Conservation (phyloP, 2,113 vertebrate genomes). For the Oceanites oceanicus region DNA sequence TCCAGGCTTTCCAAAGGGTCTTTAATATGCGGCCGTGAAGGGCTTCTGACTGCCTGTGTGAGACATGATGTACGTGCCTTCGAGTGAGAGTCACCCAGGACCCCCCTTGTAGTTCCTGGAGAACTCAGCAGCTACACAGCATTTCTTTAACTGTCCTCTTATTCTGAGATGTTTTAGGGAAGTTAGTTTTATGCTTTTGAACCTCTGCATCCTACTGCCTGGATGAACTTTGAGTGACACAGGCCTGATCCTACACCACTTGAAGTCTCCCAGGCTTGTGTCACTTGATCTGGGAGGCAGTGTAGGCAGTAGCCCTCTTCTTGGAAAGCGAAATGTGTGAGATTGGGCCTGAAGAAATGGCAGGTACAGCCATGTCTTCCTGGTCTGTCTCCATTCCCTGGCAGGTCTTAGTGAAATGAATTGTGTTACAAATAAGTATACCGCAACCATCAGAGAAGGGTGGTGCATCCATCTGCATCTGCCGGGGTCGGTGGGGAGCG, state of each 20-base stretch:
- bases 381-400: background rate
- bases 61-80: fast-evolving
- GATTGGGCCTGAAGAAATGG: fast-evolving
- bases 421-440: background rate
- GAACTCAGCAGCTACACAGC: background rate
- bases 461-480: fast-evolving
- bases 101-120: background rate
- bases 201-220: background rate
- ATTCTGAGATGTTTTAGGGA: background rate
- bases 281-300: background rate
- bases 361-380: too few relatives aligned
- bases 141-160: background rate
- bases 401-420: background rate
- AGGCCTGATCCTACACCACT: background rate
- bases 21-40: background rate
- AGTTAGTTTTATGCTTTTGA: background rate
- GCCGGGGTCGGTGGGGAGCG: fast-evolving
- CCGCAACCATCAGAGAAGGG: background rate
- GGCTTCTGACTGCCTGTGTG: background rate
- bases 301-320: background rate
- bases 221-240: background rate
- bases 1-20: background rate
- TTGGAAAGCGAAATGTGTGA: background rate
- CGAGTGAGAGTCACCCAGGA: background rate
- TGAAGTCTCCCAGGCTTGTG: fast-evolving